These are phyloP conservation scores for Pocota personata DNA, from an alignment of 2,888 invertebrate genomes.

Conservation along the genomic window DNA sequence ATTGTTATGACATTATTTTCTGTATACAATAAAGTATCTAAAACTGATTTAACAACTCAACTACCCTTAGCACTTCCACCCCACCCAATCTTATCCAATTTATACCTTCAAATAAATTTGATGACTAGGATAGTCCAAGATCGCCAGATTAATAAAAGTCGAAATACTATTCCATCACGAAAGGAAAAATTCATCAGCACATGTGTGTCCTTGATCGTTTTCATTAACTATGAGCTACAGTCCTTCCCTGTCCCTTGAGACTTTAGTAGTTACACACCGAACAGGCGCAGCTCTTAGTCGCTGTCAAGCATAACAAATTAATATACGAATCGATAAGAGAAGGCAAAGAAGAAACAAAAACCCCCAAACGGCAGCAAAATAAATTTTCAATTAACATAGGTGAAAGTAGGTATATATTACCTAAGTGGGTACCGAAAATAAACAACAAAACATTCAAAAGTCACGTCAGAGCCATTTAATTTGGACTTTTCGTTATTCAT, in stretches of 20 bases:
- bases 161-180: conserved; percentile 4
- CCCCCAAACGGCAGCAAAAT: conserved; percentile 50
- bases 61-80: background rate
- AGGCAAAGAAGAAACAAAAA: background rate
- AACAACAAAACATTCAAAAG: conserved; percentile 66
- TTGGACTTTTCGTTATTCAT: conserved; percentile 69
- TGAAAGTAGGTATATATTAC: conserved; percentile 41
- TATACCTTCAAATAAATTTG: background rate
- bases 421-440: conserved; percentile 50
- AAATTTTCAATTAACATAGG: conserved; percentile 69
- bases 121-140: background rate
- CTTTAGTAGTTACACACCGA: conserved; percentile 3
- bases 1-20: no score
- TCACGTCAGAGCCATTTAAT: conserved; percentile 71
- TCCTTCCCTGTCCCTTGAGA: conserved; percentile 52
- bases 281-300: conserved; percentile 39
- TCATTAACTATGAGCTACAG: conserved; percentile 26
- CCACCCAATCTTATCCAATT: background rate
- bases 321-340: conserved; percentile 60
- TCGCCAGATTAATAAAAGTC: conserved; percentile 18
- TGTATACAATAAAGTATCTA: no score
- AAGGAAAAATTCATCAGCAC: conserved; percentile 14
- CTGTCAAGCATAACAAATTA: conserved; percentile 61
- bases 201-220: conserved; percentile 30
- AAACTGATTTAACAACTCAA: no score